Evolutionary conservation across 2,888 invertebrate genomes (phyloP), one percentile per base, ranked within the genome.

Genomic region (Brenthis ino): DNA sequence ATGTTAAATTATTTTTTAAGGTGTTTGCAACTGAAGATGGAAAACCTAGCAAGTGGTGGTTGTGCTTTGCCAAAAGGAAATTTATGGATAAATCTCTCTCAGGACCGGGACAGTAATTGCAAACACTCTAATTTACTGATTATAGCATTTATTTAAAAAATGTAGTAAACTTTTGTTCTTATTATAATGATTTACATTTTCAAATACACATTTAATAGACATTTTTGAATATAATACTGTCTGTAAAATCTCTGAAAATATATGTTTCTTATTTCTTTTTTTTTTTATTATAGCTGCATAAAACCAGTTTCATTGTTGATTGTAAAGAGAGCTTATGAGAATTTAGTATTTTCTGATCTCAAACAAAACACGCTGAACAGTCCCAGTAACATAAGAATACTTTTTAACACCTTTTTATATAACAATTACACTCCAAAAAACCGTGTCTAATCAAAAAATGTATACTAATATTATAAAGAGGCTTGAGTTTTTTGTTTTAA

Each of bases 21-120:
- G 93, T 97, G 2, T 99, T 98, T 88, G 96, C 95, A 57, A 94
- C 95, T 13, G 97, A 97, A 74, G 98, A 98, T 85, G 98, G 98
- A 8, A 98, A 98, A 82, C 99, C 99, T 11, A 98, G 97, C 85
- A 99, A 99, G 92, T 99, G 99, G 99, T 99, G 99, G 99, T 93
- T 99, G 68, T 99, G 99, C 86, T 99, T 99, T 93, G 97, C 99
- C 43, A 99, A 99, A 85, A 98, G 99, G 95, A 99, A 98, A 94
- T 99, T 99, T 87, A 99, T 99, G 99, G 99, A 99, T 87, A 99
- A 99, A 86, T 98, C 98, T 43, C 93, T 99, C 43, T 96, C 98
- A 48, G 97, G 96, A 0, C 98, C 98, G 2, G 98, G 98, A 55
- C 96, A 96, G 85, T 96, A 89, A 94, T 77, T 57, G 28, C 16